Evolutionary conservation across 2,888 invertebrate species (phyloP).

Genomic region (Dendrolimus houi): DNA sequence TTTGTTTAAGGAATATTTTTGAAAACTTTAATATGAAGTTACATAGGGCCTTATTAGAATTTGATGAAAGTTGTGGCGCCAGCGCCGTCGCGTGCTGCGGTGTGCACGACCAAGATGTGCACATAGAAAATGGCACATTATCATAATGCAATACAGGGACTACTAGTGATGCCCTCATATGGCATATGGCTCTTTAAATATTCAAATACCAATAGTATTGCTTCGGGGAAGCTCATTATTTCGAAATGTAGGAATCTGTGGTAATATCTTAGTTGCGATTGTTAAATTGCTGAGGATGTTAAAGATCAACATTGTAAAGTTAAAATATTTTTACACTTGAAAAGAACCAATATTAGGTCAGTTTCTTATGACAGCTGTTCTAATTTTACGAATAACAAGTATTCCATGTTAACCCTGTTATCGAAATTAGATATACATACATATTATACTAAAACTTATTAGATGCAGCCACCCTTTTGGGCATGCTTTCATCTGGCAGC

Average conservation of each 20-base stretch:
- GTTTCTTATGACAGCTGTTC: no score
- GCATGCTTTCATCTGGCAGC: no score
- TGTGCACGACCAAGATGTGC: slow-evolving; percentile 40
- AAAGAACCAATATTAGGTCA: no score
- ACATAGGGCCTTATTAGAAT: slow-evolving; percentile 17
- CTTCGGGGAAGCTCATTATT: slow-evolving; percentile 30
- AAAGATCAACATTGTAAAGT: no score
- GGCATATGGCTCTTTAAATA: slow-evolving; percentile 40
- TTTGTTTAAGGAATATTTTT: slow-evolving; percentile 15
- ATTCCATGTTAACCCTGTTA: no score
- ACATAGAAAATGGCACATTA: slow-evolving; percentile 67
- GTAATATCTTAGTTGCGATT: neutral
- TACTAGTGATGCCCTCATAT: slow-evolving; percentile 55
- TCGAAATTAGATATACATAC: no score
- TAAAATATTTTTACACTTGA: no score
- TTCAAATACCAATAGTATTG: slow-evolving; percentile 37
- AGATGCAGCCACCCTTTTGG: no score
- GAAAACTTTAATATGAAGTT: slow-evolving; percentile 5
- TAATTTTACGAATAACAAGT: no score
- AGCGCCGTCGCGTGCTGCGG: slow-evolving; percentile 42
- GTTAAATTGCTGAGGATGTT: no score
- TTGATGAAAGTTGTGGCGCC: slow-evolving; percentile 35
- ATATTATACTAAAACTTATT: no score
- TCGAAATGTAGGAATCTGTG: slow-evolving; percentile 18
- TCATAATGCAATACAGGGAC: slow-evolving; percentile 66